Evolutionary conservation across 2,797 vertebrate species (phyloP).

Genomic region (Momotus momota): DNA sequence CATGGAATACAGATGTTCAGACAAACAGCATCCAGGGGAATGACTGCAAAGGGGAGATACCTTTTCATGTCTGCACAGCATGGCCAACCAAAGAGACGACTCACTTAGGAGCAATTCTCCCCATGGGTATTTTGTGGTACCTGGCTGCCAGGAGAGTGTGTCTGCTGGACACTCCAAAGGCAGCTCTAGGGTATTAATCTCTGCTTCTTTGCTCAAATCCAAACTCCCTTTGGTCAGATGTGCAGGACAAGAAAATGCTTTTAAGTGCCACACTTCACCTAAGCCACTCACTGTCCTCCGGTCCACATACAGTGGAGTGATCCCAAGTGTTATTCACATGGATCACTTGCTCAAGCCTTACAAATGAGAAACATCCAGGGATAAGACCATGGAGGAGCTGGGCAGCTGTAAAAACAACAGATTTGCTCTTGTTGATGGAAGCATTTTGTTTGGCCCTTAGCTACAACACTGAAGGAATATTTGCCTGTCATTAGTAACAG

Average conservation of each 20-base stretch:
- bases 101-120: background rate
- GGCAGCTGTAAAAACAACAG: background rate
- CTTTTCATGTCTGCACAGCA: background rate
- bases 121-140: background rate
- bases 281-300: background rate
- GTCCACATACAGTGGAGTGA: background rate
- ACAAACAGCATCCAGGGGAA: background rate
- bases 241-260: conserved; percentile 8
- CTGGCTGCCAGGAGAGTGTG: background rate
- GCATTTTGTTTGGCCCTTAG: background rate
- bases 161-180: background rate
- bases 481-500: background rate
- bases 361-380: background rate
- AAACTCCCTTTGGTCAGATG: background rate
- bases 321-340: rapidly evolving
- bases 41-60: background rate
- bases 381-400: background rate
- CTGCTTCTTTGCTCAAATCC: background rate
- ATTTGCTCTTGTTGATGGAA: background rate
- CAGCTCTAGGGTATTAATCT: background rate
- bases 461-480: background rate
- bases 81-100: background rate
- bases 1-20: background rate
- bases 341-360: background rate
- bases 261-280: background rate